Conservation (phyloP, 2,797 vertebrate species). For the Epinephelus malabaricus region DNA sequence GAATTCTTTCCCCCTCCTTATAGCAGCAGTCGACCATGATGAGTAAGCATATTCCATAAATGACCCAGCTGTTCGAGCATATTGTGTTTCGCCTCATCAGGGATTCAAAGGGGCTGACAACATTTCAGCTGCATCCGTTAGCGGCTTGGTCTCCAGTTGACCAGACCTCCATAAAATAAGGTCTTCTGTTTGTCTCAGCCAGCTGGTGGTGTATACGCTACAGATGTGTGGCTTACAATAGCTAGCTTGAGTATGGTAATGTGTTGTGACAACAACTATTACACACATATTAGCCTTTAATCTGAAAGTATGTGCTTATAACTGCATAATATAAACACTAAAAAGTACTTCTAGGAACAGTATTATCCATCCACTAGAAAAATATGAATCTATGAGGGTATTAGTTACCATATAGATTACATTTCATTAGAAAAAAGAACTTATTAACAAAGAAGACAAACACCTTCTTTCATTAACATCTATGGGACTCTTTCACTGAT, state of each 20-base stretch:
- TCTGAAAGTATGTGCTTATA: constrained; percentile 7
- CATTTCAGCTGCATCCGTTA: constrained; percentile 69
- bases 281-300: constrained; percentile 24
- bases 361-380: background rate
- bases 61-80: constrained; percentile 78
- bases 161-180: constrained; percentile 52
- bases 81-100: constrained; percentile 79
- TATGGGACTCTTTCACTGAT: constrained; percentile 4
- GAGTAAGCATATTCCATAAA: constrained; percentile 79
- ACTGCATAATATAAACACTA: background rate
- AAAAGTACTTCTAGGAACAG: background rate
- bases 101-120: constrained; percentile 70
- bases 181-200: constrained; percentile 41
- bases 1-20: constrained; percentile 12
- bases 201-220: constrained; percentile 58
- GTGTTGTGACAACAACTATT: constrained; percentile 38
- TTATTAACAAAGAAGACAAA: background rate
- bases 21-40: constrained; percentile 52
- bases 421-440: background rate
- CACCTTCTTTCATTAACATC: background rate
- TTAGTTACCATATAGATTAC: background rate
- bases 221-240: constrained; percentile 58
- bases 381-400: background rate
- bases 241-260: constrained; percentile 27
- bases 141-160: constrained; percentile 67